These are phyloP conservation scores for Zingel zingel DNA, from an alignment of 2,113 vertebrate species.

Conservation along the genomic window DNA sequence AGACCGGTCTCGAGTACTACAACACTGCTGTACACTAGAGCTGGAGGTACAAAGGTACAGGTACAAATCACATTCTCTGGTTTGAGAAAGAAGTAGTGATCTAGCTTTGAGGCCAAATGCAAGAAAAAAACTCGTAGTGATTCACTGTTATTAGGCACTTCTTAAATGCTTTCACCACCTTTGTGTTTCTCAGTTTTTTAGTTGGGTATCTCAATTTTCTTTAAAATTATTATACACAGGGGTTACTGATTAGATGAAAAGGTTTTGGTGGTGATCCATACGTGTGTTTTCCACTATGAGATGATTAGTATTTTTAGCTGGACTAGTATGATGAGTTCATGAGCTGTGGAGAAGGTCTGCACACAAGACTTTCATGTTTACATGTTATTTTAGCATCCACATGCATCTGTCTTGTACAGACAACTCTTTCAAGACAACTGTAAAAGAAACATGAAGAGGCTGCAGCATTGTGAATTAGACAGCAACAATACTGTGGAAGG, in stretches of 20 bases:
- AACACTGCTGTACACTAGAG: not conserved
- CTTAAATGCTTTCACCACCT: not conserved
- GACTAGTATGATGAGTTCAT: constrained; percentile 1
- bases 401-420: constrained; percentile 21
- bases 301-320: not conserved
- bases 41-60: not conserved
- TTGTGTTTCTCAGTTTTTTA: not conserved
- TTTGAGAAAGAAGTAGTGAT: constrained; percentile 49
- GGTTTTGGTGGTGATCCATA: constrained; percentile 2
- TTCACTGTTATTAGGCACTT: constrained; percentile 17
- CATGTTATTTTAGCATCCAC: not conserved
- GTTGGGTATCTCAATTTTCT: not conserved
- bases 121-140: not conserved
- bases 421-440: not conserved
- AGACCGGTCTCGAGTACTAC: no score
- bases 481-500: constrained; percentile 37
- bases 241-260: not conserved
- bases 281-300: not conserved
- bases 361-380: not conserved
- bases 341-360: not conserved
- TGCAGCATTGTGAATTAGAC: constrained; percentile 48
- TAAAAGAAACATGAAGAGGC: constrained; percentile 49
- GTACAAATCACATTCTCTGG: constrained; percentile 43
- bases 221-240: no score
- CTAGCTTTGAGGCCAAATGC: constrained; percentile 32